phyloP scores from a whole-genome alignment of 1,140 invertebrate species.

The Drosophila bifasciata region DNA sequence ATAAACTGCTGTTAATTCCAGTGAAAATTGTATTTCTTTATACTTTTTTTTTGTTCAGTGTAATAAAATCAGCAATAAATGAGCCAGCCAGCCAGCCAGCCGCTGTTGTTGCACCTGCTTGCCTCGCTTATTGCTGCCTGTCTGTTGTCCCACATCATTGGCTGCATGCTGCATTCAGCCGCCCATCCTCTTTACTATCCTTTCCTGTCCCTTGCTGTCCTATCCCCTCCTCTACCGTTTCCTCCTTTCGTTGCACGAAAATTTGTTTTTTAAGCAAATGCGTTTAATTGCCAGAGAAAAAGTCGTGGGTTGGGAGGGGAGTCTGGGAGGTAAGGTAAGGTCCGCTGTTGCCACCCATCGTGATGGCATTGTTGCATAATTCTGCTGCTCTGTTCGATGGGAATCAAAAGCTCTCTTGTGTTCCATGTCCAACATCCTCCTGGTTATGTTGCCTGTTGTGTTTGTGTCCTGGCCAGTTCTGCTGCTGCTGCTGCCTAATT shows the following conservation, averaged over 20 bases:
- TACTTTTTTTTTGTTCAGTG: neutral
- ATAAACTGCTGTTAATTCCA: neutral
- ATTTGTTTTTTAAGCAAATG: constrained; percentile 66
- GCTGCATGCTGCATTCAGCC: constrained; percentile 32
- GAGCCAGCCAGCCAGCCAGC: constrained; percentile 18
- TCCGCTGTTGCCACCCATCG: constrained; percentile 11
- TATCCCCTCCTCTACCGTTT: neutral
- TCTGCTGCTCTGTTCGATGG: constrained; percentile 14
- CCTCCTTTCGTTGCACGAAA: constrained; percentile 20
- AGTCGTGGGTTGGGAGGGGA: neutral
- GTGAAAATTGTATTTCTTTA: neutral
- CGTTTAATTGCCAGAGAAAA: constrained; percentile 76
- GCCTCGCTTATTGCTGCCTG: constrained; percentile 41
- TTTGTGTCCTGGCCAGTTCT: neutral
- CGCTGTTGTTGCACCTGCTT: constrained; percentile 35
- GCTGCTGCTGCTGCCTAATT: constrained; percentile 47
- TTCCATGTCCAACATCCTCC: constrained; percentile 4
- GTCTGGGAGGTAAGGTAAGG: neutral
- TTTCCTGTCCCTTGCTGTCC: neutral
- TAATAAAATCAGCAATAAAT: constrained; percentile 29
- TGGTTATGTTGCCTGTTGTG: constrained; percentile 2
- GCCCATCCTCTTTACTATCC: constrained; percentile 14
- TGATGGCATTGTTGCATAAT: constrained; percentile 57
- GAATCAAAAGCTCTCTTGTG: neutral
- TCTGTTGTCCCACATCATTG: constrained; percentile 43